These are phyloP conservation scores for Sebastes schlegelii DNA, from an alignment of 2,113 vertebrate genomes.

Conservation along the genomic window DNA sequence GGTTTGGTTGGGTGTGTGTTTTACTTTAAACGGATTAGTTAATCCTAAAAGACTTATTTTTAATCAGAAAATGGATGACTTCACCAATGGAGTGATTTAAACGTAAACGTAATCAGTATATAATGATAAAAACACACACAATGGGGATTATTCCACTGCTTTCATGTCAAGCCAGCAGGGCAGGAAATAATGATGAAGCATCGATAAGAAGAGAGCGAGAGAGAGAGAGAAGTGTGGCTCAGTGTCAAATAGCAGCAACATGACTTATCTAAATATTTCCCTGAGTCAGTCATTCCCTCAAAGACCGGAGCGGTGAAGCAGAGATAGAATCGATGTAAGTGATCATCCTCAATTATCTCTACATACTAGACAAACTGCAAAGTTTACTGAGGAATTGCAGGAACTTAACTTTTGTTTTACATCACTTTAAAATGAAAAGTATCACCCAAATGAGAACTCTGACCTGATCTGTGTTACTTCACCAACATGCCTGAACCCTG, in stretches of 20 bases:
- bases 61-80: slow-evolving; percentile 4
- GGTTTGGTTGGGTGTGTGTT: neutral
- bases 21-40: neutral
- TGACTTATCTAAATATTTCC: slow-evolving; percentile 64
- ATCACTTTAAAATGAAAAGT: neutral
- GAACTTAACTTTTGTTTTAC: neutral
- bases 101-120: slow-evolving; percentile 9
- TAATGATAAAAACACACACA: neutral
- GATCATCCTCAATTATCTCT: slow-evolving; percentile 22
- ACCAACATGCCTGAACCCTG: no score
- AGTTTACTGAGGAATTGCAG: neutral
- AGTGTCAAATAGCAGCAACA: slow-evolving; percentile 44
- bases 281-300: slow-evolving; percentile 51
- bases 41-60: neutral
- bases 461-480: no score
- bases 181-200: slow-evolving; percentile 15
- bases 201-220: neutral
- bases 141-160: neutral
- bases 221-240: slow-evolving; percentile 12
- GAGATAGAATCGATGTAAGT: slow-evolving; percentile 52
- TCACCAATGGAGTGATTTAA: neutral
- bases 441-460: neutral
- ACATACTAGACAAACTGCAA: slow-evolving; percentile 26
- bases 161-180: slow-evolving; percentile 53
- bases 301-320: slow-evolving; percentile 22